A percentile compares a stretch with the other conserved stretches of the same genome.
Conservation (phyloP, 2,113 vertebrate species). For the Aythya baeri region DNA sequence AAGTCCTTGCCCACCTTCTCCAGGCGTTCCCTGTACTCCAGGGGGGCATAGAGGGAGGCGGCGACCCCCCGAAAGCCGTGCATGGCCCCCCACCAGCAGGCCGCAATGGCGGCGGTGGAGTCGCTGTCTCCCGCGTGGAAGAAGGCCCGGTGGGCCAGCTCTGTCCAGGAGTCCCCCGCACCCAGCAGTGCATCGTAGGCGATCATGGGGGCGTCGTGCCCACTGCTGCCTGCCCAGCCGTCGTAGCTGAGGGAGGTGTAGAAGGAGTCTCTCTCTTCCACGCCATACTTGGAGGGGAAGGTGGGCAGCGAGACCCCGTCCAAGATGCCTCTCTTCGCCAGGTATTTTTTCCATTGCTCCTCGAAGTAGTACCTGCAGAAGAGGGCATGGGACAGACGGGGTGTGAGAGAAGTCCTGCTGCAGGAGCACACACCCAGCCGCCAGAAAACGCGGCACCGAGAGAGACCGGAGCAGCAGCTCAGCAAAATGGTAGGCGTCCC, state of each 20-base stretch:
- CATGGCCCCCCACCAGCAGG: slow-evolving; percentile 83
- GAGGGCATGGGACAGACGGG: fast-evolving
- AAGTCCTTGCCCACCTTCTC: slow-evolving; percentile 69
- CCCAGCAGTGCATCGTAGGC: slow-evolving; percentile 84
- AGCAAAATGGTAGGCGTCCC: fast-evolving
- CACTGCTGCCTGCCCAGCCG: slow-evolving; percentile 82
- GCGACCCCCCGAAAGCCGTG: slow-evolving; percentile 76
- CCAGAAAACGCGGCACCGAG: fast-evolving
- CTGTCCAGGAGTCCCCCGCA: slow-evolving; percentile 77
- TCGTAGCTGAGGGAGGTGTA: slow-evolving; percentile 77
- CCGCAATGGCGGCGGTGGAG: slow-evolving; percentile 79
- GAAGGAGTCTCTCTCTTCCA: slow-evolving; percentile 80
- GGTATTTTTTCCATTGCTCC: slow-evolving; percentile 78
- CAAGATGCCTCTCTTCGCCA: slow-evolving; percentile 76
- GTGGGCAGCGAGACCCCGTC: slow-evolving; percentile 69
- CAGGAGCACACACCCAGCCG: neutral
- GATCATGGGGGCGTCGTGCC: slow-evolving; percentile 86
- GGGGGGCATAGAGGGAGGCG: slow-evolving; percentile 65
- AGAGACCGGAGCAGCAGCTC: fast-evolving
- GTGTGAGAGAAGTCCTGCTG: neutral
- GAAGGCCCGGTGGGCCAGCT: slow-evolving; percentile 80
- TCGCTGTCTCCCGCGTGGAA: slow-evolving; percentile 86
- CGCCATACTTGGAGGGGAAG: slow-evolving; percentile 74
- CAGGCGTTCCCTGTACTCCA: slow-evolving; percentile 81
- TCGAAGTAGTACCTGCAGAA: slow-evolving; percentile 81